Conservation (phyloP, 1,140 invertebrate species). For the Protaetia brevitarsis region DNA sequence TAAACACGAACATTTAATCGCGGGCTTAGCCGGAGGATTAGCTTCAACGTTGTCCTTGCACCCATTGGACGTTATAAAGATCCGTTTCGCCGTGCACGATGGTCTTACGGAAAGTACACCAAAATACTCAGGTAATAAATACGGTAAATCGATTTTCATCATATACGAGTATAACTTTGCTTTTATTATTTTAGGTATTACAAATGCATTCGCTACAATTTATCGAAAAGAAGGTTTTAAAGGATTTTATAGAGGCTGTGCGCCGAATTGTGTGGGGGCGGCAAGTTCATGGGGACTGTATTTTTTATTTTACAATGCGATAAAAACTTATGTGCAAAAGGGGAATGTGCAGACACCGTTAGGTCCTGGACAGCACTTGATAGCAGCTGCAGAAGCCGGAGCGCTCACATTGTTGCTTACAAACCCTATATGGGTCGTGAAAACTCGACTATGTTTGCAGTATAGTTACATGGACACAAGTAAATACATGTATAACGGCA, state of each 20-base stretch:
- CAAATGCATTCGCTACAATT: slow-evolving; percentile 83
- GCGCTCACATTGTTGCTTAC: slow-evolving; percentile 86
- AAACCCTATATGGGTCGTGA: slow-evolving; percentile 97
- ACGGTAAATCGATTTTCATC: neutral
- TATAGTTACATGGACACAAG: slow-evolving; percentile 50
- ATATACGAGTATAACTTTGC: neutral
- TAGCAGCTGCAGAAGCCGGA: slow-evolving; percentile 88
- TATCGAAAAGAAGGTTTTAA: slow-evolving; percentile 79
- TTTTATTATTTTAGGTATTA: slow-evolving; percentile 48
- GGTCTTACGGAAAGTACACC: slow-evolving; percentile 72
- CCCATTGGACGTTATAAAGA: slow-evolving; percentile 95
- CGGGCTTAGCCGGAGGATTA: slow-evolving; percentile 90
- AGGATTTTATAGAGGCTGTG: slow-evolving; percentile 92
- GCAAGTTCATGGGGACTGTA: slow-evolving; percentile 97
- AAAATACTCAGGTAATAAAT: slow-evolving; percentile 69
- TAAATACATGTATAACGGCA: slow-evolving; percentile 73
- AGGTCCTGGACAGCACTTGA: slow-evolving; percentile 80
- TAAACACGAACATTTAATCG: slow-evolving; percentile 90
- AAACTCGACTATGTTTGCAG: slow-evolving; percentile 87
- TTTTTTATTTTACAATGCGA: slow-evolving; percentile 93
- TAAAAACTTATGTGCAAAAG: slow-evolving; percentile 84
- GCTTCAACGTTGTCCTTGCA: slow-evolving; percentile 86
- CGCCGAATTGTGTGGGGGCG: slow-evolving; percentile 94
- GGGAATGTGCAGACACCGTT: slow-evolving; percentile 74
- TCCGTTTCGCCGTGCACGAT: slow-evolving; percentile 95